phyloP scores from a whole-genome alignment of 2,113 vertebrate genomes.

The Passer domesticus region DNA sequence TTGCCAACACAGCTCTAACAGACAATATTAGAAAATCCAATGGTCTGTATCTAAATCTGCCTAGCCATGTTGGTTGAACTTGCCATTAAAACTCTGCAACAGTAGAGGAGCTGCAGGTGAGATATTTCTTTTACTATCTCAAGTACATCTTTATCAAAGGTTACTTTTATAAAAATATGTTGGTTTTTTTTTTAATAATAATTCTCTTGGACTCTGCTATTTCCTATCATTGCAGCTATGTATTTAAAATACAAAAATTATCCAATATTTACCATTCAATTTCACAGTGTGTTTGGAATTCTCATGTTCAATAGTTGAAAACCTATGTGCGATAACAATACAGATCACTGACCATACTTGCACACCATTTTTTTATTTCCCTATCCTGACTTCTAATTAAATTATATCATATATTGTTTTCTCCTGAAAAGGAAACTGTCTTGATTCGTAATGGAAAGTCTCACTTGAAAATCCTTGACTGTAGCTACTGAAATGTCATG shows the following conservation, averaged over 20 bases:
- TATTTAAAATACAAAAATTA: neutral
- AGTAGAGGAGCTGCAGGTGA: neutral
- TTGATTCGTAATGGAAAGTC: neutral
- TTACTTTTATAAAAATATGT: neutral
- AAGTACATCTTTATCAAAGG: neutral
- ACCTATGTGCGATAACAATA: neutral
- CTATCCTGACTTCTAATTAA: neutral
- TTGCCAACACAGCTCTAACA: slow-evolving; percentile 10
- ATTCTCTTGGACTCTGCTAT: neutral
- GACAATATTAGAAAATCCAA: neutral
- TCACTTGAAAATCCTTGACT: neutral
- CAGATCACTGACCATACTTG: neutral
- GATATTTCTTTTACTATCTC: neutral
- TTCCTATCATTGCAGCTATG: neutral
- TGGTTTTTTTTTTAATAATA: neutral
- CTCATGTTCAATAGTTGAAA: neutral
- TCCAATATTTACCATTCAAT: neutral
- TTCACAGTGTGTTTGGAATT: neutral
- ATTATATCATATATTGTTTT: neutral
- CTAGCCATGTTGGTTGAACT: neutral
- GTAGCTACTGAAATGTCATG: neutral
- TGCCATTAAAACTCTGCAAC: neutral
- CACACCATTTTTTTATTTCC: neutral
- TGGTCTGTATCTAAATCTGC: neutral
- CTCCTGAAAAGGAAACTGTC: neutral